Conservation (phyloP, 2,113 vertebrate genomes). For the Agapornis roseicollis region DNA sequence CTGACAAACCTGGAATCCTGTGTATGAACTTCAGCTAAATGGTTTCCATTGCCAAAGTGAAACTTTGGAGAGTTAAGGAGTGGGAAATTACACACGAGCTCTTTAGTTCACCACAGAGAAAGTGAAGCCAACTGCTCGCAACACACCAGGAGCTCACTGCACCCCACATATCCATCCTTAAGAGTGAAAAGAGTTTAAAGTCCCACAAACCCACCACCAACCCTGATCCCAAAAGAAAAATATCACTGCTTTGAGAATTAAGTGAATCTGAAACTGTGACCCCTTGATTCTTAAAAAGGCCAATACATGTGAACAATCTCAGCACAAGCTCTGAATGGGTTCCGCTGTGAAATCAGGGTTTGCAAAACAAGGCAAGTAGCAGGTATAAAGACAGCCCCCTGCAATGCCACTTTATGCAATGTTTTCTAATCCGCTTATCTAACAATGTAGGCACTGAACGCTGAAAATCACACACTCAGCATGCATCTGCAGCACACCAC, state of each 20-base stretch:
- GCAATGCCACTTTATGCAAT: constrained; percentile 43
- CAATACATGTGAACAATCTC: constrained; percentile 72
- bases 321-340: neutral
- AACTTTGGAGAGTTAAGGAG: neutral
- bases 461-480: constrained; percentile 59
- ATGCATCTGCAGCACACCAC: constrained; percentile 13
- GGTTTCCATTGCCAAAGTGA: neutral
- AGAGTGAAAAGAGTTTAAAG: neutral
- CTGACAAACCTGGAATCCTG: neutral
- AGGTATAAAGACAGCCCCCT: constrained; percentile 67
- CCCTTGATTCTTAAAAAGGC: constrained; percentile 62
- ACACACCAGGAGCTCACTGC: neutral
- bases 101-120: neutral
- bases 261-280: constrained; percentile 66
- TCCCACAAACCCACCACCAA: neutral
- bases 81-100: neutral
- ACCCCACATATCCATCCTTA: neutral
- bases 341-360: constrained; percentile 13
- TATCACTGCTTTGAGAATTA: constrained; percentile 46
- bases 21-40: neutral
- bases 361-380: constrained; percentile 47
- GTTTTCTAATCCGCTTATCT: constrained; percentile 66
- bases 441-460: constrained; percentile 51
- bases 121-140: neutral
- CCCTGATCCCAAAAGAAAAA: neutral